Base-by-base conservation (phyloP, 2,113 vertebrate genomes). In the Amblyornis subalaris region DNA sequence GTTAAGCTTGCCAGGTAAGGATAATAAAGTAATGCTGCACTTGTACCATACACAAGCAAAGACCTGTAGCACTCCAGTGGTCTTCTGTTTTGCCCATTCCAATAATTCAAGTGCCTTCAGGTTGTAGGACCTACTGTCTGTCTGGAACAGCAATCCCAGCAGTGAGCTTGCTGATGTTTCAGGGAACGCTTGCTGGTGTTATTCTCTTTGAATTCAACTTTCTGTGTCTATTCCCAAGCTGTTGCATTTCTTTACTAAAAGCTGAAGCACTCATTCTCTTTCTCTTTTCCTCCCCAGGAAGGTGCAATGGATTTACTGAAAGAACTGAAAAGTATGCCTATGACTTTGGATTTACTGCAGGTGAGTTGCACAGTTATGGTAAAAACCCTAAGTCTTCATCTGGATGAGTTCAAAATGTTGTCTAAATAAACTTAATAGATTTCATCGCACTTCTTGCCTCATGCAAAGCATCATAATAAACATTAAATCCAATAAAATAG, bases 271-370 rank as follows among this genome's bases (percentile, higher is more conserved):
- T 93, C 31, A 44, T 24, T 74, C 58, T 66, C 33, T 40, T 74
- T 86, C 14, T 54, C 40, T 71, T 75, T 47, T 93, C 57, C 29
- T 67, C n/a, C 80, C 18, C 91, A 99, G 99, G 99, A 99, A 19
- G 99, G 99, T 47, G 99, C 99, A 71, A 95, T 99, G 78, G 99
- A 99, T 94, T 97, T 99, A 88, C 98, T 99, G 88, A 98, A 97
- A 85, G 99, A 99, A 91, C 97, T 99, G 85, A 99, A 99, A 96
- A 98, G 97, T 96, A 99, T 99, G 96, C 98, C 98, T 7, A 98
- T 99, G 97, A 99, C 98, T 53, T 96, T 99, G 97, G 98, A 98
- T 78, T 98, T 99, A 21, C 97, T 99, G 88, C 99, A 99, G 99
- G 99, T 99, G 94, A 96, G 96, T 75, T 48, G 21, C 60, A 45